A percentile compares a stretch with the other conserved stretches of the same genome.
Evolutionary conservation across 2,113 vertebrate genomes (phyloP).

Genomic region (Xyliphius kryptos): DNA sequence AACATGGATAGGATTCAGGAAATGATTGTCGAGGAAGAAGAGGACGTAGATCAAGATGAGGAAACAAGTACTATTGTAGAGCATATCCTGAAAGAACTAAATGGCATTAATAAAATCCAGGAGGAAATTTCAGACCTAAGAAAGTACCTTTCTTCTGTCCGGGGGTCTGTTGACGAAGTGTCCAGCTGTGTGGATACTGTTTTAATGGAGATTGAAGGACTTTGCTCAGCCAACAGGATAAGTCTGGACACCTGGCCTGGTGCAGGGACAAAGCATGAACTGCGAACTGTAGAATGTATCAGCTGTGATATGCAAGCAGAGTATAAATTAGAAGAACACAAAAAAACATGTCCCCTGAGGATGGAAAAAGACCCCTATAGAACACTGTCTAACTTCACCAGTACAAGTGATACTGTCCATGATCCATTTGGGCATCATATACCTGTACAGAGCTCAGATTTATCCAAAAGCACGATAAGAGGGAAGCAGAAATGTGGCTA

Average conservation of each 20-base stretch:
- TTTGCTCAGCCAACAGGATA: constrained; percentile 63
- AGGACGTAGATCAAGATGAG: constrained; percentile 53
- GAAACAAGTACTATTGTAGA: constrained; percentile 74
- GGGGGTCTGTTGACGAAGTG: constrained; percentile 92
- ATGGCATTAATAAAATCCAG: constrained; percentile 93
- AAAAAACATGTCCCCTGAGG: too few relatives aligned
- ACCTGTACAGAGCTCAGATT: too few relatives aligned
- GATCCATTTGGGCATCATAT: too few relatives aligned
- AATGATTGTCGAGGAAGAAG: constrained; percentile 53
- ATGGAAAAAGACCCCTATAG: too few relatives aligned
- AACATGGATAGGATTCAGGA: constrained; percentile 48
- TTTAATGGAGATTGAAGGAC: constrained; percentile 84
- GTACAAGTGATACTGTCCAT: too few relatives aligned
- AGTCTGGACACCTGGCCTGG: constrained; percentile 53
- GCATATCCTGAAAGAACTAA: constrained; percentile 88
- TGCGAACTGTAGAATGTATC: constrained; percentile 2
- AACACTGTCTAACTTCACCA: too few relatives aligned
- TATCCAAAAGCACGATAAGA: too few relatives aligned
- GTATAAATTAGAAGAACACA: too few relatives aligned
- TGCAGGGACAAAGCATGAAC: constrained; percentile 37
- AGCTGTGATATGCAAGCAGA: constrained; percentile 51
- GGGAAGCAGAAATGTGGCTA: too few relatives aligned
- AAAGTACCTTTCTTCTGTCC: constrained; percentile 84
- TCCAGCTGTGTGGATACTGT: constrained; percentile 90
- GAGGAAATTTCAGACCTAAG: constrained; percentile 90